These are phyloP conservation scores for Odontamblyopus rebecca DNA, from an alignment of 2,797 vertebrate genomes.

Conservation along the genomic window DNA sequence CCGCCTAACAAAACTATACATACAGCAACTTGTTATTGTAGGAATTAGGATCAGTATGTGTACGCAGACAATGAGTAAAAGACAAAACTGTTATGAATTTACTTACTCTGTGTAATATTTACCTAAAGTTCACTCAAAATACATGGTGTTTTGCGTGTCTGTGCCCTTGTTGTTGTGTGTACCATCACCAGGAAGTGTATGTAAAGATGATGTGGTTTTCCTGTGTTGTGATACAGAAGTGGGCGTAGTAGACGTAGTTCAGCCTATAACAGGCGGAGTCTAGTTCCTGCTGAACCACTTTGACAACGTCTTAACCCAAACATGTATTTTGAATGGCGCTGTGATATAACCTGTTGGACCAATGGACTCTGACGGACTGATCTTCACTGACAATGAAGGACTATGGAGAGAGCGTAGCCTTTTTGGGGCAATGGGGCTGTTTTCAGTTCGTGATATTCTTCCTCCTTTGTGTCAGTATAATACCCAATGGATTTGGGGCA, in stretches of 20 bases:
- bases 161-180: neutral
- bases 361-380: neutral
- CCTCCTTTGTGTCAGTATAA: constrained; percentile 79
- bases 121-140: neutral
- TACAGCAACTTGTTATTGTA: too few relatives aligned
- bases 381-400: constrained; percentile 48
- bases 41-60: too few relatives aligned
- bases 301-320: neutral
- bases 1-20: too few relatives aligned
- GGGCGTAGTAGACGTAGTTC: neutral
- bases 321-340: neutral
- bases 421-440: constrained; percentile 80
- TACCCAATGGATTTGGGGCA: constrained; percentile 83
- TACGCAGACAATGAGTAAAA: neutral
- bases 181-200: neutral
- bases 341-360: neutral
- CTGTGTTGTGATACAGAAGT: neutral
- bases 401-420: constrained; percentile 71
- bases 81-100: too few relatives aligned
- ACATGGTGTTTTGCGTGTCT: neutral
- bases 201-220: neutral
- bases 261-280: neutral
- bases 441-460: constrained; percentile 84
- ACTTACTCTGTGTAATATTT: neutral
- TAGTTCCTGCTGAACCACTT: neutral